Evolutionary conservation across 2,797 vertebrate species (phyloP).

Genomic region (Micrastur ruficollis): DNA sequence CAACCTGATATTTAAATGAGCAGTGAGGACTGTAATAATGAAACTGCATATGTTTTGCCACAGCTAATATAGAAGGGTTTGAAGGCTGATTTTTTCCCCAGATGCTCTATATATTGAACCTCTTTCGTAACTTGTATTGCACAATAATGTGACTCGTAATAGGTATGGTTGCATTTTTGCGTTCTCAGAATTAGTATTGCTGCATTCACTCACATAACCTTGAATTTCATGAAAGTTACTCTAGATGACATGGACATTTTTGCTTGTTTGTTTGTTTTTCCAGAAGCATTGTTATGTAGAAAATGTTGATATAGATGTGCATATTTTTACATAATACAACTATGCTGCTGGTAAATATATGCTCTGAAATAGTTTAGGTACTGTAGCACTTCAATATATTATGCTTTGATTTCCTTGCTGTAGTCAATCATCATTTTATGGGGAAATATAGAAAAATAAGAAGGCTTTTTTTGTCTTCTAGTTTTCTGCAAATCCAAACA

Average conservation of each 20-base stretch:
- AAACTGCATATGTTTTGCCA: background rate
- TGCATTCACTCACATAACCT: background rate
- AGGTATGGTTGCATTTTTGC: background rate
- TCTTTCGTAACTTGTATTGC: background rate
- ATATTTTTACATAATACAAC: slow-evolving; percentile 60
- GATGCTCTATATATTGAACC: background rate
- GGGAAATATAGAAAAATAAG: background rate
- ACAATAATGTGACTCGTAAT: background rate
- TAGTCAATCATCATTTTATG: background rate
- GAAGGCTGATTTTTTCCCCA: background rate
- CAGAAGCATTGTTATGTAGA: background rate
- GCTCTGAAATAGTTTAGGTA: background rate
- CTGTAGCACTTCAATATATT: background rate
- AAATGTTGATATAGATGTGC: slow-evolving; percentile 27
- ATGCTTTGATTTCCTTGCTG: background rate
- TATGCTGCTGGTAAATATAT: background rate
- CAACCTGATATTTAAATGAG: slow-evolving; percentile 37
- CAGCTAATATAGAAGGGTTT: background rate
- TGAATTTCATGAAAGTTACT: slow-evolving; percentile 26
- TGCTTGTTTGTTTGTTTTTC: background rate
- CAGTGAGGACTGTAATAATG: background rate
- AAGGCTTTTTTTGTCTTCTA: background rate
- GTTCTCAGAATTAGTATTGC: slow-evolving; percentile 4
- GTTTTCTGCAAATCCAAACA: slow-evolving; percentile 5
- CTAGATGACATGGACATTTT: background rate